Base-by-base conservation (phyloP, 2,113 vertebrate genomes). In the Sus scrofa region DNA sequence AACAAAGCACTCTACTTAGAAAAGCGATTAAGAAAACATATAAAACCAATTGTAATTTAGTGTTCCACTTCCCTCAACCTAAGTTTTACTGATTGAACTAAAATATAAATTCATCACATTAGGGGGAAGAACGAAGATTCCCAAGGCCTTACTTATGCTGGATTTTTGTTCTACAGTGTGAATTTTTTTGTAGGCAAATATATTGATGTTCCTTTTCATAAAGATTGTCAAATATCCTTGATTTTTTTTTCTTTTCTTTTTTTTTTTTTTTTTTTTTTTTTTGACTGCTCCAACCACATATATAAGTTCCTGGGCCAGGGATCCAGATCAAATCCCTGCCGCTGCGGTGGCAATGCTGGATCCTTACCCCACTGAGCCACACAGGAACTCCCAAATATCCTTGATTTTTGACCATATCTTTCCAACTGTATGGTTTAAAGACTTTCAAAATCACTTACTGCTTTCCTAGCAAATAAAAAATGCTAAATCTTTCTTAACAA, bases 331-430 rank as follows among this genome's bases (percentile, higher is more conserved):
- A 44, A 44, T 8, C 44, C 44, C 44, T 44, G 44, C 44, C 8
- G 44, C 44, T 44, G 8, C 44, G 8, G 44, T 44, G 44, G 44
- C 44, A 44, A 44, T 44, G 44, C 44, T 8, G 8, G 44, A 44
- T 44, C 44, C 44, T 44, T 6, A 44, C 44, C 44, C 44, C 44
- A 44, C 4, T 44, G 44, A 44, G 44, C 44, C 5, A 44, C 44
- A 8, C 4, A 8, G 44, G 8, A 44, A 44, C 44, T 44, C 44
- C 44, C 44, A 78, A 92, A 79, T 32, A 63, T 83, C 19, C 24
- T 94, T 96, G 60, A 84, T 90, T 92, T 94, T 89, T 68, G 34
- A 60, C 58, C 93, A 52, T 56, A 50, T 77, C 60, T 92, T 97
- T 90, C 54, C 85, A 95, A 88, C 14, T 74, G 52, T 22, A 70